A percentile compares a stretch with the other conserved stretches of the same genome.
phyloP scores from a whole-genome alignment of 2,888 invertebrate species.

The Acanthoscelides obtectus region DNA sequence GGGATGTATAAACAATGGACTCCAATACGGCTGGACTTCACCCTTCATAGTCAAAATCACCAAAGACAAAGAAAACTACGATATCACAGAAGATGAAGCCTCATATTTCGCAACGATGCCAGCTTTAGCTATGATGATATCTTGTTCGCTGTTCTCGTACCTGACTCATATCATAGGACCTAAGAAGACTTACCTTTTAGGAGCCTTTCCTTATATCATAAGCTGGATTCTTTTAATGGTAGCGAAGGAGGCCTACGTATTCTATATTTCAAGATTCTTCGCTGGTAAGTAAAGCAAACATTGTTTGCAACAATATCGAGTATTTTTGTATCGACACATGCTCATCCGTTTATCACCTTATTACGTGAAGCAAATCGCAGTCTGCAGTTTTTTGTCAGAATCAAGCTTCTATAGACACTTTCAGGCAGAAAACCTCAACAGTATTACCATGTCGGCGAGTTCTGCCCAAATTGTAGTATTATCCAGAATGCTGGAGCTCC shows the following conservation, averaged over 20 bases:
- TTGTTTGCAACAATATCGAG: too few species aligned
- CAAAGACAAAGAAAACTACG: slow-evolving; percentile 31
- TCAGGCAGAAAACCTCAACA: too few species aligned
- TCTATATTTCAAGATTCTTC: slow-evolving; percentile 33
- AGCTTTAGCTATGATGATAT: slow-evolving; percentile 26
- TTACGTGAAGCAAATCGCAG: too few species aligned
- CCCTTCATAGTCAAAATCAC: slow-evolving; percentile 40
- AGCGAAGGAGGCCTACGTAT: slow-evolving; percentile 29
- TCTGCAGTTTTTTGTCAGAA: too few species aligned
- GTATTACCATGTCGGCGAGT: too few species aligned
- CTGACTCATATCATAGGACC: slow-evolving; percentile 34
- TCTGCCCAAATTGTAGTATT: too few species aligned
- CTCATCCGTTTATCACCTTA: too few species aligned
- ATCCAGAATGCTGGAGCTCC: too few species aligned
- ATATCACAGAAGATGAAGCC: slow-evolving; percentile 37
- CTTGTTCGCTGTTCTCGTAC: slow-evolving; percentile 27
- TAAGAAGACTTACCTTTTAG: slow-evolving; percentile 31
- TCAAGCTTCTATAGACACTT: too few species aligned
- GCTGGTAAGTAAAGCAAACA: too few species aligned
- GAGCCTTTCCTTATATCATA: slow-evolving; percentile 30
- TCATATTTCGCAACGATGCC: slow-evolving; percentile 39
- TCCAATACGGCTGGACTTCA: slow-evolving; percentile 21
- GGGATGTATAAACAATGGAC: slow-evolving; percentile 1
- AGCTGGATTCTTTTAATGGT: slow-evolving; percentile 27
- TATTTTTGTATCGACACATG: too few species aligned